Percentiles rank a stretch among this genome's conserved stretches.
phyloP scores from a whole-genome alignment of 2,797 vertebrate genomes.

The Aplochiton taeniatus region DNA sequence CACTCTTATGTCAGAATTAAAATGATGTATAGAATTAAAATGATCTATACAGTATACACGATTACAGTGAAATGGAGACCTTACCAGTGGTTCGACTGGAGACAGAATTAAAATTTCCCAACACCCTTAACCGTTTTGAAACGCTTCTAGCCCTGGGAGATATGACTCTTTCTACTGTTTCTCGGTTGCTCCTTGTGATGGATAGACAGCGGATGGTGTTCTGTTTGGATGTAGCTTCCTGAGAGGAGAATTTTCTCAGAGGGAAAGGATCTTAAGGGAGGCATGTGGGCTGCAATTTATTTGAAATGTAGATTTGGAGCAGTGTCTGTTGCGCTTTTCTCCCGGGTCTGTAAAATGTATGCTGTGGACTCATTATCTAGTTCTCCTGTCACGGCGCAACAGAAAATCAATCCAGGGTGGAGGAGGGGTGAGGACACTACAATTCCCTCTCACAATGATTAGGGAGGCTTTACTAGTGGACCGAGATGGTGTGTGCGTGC shows the following conservation, averaged over 20 bases:
- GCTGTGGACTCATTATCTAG: slow-evolving; percentile 62
- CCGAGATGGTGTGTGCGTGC: slow-evolving; percentile 1
- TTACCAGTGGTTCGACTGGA: too few species aligned
- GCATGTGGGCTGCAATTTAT: slow-evolving; percentile 49
- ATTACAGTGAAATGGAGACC: too few species aligned
- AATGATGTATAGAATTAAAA: too few species aligned
- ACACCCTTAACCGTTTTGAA: too few species aligned
- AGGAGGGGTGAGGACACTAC: slow-evolving; percentile 47
- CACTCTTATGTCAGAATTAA: slow-evolving; percentile 13
- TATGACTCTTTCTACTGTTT: too few species aligned
- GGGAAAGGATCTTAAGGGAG: slow-evolving; percentile 30
- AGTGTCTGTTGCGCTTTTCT: slow-evolving; percentile 49
- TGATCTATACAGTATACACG: too few species aligned
- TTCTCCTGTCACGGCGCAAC: slow-evolving; percentile 48
- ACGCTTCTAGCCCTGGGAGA: too few species aligned
- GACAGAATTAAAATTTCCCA: too few species aligned
- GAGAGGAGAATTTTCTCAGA: slow-evolving; percentile 41
- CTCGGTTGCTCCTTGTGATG: too few species aligned
- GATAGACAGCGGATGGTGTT: slow-evolving; percentile 16
- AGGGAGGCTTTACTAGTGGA: slow-evolving; percentile 51
- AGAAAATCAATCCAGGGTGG: slow-evolving; percentile 55
- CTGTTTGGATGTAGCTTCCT: slow-evolving; percentile 13
- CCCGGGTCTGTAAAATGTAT: slow-evolving; percentile 64
- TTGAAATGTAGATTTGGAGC: slow-evolving; percentile 57
- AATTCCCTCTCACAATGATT: slow-evolving; percentile 43